Base-by-base conservation (phyloP, 1,140 invertebrate species). In the Rhyzopertha dominica region DNA sequence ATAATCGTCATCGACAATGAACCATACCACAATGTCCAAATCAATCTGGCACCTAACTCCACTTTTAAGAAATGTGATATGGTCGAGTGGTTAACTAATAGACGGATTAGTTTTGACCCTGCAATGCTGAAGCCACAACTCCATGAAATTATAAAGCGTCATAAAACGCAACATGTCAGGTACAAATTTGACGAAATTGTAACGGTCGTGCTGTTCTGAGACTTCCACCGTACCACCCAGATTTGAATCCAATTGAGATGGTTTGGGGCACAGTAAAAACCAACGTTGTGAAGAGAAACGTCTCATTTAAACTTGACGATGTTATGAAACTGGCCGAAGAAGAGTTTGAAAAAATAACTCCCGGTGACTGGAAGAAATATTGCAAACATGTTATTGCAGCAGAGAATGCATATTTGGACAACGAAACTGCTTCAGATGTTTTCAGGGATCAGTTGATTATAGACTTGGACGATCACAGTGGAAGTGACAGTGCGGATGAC, bases 1-100 rank as follows among this genome's bases (percentile, higher is more conserved):
- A 53, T 68, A 18, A 41, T 66, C 5, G 55, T 70, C 0, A 54
- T 69, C 13, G 66, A 70, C 32, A 68, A 69, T 46, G 68, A 61
- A 8, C 44, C 63, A 0, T 70, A 69, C 42, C 63, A 67, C 46
- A 56, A 50, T 36, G 49, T 47, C 18, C 52, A 61, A 47, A 16
- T 22, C 19, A 41, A 59, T 30, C 55, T 51, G 39, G 29, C 45
- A 14, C 58, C 62, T 34, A 52, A 44, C 29, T 34, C 42, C n/a
- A 19, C 28, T 16, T 29, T 24, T 14, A 50, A 36, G 26, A 63
- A 63, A 54, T 16, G 18, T 10, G 46, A 61, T 10, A 66, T 63
- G 45, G 23, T 43, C 37, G 51, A 41, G 19, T 63, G 56, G 58
- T 31, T 65, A 7, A 5, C 18, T 2, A 12, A 36, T n/a, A 43